A percentile compares a stretch with the other conserved stretches of the same genome.
These are phyloP conservation scores for Amaurobius ferox DNA, from an alignment of 2,888 invertebrate species.

Conservation along the genomic window DNA sequence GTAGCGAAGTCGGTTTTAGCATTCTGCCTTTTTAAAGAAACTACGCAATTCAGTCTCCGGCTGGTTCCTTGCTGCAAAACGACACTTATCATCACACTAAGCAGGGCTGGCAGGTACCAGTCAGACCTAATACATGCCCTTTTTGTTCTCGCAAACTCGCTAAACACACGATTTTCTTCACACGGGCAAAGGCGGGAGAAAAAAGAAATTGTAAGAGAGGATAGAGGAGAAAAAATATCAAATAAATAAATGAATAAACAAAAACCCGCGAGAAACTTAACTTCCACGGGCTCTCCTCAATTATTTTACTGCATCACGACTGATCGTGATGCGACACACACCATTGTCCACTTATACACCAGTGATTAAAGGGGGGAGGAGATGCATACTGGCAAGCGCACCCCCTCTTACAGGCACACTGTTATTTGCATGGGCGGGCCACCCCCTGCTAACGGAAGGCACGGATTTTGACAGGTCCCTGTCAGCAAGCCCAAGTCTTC, in stretches of 20 bases:
- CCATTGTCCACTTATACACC: conserved; percentile 63
- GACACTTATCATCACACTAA: neutral
- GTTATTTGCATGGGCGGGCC: conserved; percentile 67
- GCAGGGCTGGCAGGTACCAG: conserved; percentile 11
- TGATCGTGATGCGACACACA: conserved; percentile 50
- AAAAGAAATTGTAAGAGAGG: neutral
- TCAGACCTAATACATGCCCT: conserved; percentile 1
- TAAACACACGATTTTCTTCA: conserved; percentile 62
- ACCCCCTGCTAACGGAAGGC: conserved; percentile 54
- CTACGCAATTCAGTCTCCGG: too few species aligned
- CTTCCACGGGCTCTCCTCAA: conserved; percentile 52
- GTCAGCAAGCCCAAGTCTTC: conserved; percentile 35
- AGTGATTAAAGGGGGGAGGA: conserved; percentile 35
- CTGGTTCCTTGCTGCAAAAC: neutral
- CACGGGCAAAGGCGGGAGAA: neutral
- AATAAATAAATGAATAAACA: conserved; percentile 17
- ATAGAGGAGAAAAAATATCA: neutral
- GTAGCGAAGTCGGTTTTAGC: too few species aligned
- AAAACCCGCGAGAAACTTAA: conserved; percentile 25
- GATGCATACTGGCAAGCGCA: neutral
- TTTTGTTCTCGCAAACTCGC: conserved; percentile 31
- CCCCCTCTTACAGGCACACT: conserved; percentile 17
- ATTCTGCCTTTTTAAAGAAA: conserved; percentile 2
- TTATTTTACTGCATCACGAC: conserved; percentile 56
- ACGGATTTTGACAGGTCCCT: conserved; percentile 51